Base-by-base conservation (phyloP, 2,888 invertebrate genomes). In the Macaria notata region DNA sequence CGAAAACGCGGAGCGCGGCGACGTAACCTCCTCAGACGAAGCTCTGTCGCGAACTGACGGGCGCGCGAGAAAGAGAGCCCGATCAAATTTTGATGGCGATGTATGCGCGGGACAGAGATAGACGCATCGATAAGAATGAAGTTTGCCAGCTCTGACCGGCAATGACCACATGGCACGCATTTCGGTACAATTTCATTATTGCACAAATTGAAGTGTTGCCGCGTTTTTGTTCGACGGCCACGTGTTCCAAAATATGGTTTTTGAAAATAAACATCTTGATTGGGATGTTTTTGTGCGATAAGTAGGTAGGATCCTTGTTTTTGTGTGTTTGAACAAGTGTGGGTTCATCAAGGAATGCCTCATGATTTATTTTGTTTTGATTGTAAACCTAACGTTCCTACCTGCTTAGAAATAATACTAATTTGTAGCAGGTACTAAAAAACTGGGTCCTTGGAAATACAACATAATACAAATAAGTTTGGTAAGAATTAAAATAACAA, bases 101-200 rank as follows among this genome's bases (percentile, higher is more conserved):
- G 55, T 54, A 39, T 62, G 58, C 44, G 83, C 64, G 65, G 29
- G 78, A 87, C 56, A 70, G 77, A 72, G 86, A 86, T 45, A 59
- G 64, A 36, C 45, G 43, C 63, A 56, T 62, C 59, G 67, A 69
- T 68, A 66, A 68, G 72, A 72, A 73, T 79, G 82, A 86, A 86
- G 85, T 83, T 85, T 79, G 76, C 71, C 70, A 67, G 72, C 71
- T 67, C 71, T 67, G 69, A 79, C 49, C 36, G 81, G 79, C 79
- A 85, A 81, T 88, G 88, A 88, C 87, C 89, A 90, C 88, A 88
- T 88, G 87, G 86, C 80, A 81, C 80, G 84, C 82, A 82, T 84
- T 83, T 55, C 6, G 39, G 73, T 79, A 81, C 79, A 79, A 86
- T 82, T 49, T 49, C 30, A 59, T 51, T 76, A 84, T 85, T 88